These are phyloP conservation scores for Chrysopa pallens DNA, from an alignment of 1,140 invertebrate genomes.

Conservation along the genomic window DNA sequence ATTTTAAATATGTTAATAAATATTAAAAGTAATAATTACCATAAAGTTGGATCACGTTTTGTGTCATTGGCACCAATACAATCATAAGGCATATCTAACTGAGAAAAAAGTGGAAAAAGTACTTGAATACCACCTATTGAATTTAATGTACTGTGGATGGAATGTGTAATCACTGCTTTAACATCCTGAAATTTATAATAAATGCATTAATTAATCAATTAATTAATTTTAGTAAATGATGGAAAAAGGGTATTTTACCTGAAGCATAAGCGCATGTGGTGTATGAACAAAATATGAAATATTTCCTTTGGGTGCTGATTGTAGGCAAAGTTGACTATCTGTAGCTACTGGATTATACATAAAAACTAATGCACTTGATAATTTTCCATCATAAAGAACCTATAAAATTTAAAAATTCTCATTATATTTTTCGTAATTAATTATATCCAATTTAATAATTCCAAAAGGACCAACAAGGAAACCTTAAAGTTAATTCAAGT, in stretches of 20 bases:
- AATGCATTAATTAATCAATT: not conserved
- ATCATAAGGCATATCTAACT: conserved; percentile 85
- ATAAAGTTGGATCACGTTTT: conserved; percentile 69
- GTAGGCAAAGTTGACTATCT: conserved; percentile 93
- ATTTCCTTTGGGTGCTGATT: conserved; percentile 94
- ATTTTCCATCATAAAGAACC: conserved; percentile 95
- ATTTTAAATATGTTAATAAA: no score
- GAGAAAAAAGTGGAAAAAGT: conserved; percentile 93
- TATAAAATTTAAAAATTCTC: conserved; percentile 23
- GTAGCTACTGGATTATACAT: conserved; percentile 99
- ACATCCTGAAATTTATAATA: conserved; percentile 56
- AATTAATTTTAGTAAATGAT: not conserved
- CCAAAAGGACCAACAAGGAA: no score
- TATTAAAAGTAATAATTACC: conserved; percentile 42
- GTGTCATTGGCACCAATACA: conserved; percentile 48
- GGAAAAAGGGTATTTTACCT: conserved; percentile 40
- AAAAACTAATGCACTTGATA: conserved; percentile 92
- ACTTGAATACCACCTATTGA: conserved; percentile 98
- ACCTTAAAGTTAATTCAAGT: no score
- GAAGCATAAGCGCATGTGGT: conserved; percentile 94
- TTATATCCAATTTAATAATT: no score
- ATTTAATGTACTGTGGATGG: conserved; percentile 96
- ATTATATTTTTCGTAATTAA: no score
- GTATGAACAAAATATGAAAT: conserved; percentile 96
- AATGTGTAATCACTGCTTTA: conserved; percentile 96